Evolutionary conservation across 2,113 vertebrate genomes (phyloP).

Genomic region (Clarias batrachus): DNA sequence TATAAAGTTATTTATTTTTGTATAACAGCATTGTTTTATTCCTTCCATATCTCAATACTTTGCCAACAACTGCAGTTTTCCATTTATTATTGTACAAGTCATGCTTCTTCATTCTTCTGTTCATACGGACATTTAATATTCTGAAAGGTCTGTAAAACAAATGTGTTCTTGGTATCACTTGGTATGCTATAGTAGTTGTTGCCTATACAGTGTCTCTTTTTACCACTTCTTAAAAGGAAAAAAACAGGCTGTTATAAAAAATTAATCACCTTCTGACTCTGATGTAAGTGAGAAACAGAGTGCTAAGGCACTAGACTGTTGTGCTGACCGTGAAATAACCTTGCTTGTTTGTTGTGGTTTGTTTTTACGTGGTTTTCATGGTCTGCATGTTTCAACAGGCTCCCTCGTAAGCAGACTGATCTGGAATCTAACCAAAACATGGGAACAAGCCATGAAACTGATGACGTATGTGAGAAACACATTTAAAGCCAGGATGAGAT

Average conservation of each 20-base stretch:
- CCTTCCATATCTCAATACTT: background rate
- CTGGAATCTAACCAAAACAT: background rate
- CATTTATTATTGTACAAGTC: background rate
- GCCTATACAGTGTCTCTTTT: too few relatives aligned
- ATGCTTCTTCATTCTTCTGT: background rate
- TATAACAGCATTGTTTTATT: background rate
- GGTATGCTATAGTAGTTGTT: background rate
- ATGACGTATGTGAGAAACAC: background rate
- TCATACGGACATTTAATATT: background rate
- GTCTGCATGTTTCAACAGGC: background rate
- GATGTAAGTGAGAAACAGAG: background rate
- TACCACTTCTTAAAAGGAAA: too few relatives aligned
- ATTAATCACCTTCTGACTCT: background rate
- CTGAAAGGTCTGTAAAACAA: background rate
- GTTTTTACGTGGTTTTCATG: background rate
- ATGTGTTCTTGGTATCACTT: background rate
- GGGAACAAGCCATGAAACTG: background rate
- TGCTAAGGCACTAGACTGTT: background rate
- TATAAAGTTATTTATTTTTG: background rate
- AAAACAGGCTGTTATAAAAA: background rate
- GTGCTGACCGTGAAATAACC: background rate
- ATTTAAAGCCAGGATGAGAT: background rate
- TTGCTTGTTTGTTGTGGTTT: background rate
- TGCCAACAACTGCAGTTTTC: background rate
- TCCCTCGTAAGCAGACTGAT: background rate